Percentiles rank a stretch among this genome's conserved stretches.
phyloP scores from a whole-genome alignment of 2,113 vertebrate species.

The Anhinga rufa region DNA sequence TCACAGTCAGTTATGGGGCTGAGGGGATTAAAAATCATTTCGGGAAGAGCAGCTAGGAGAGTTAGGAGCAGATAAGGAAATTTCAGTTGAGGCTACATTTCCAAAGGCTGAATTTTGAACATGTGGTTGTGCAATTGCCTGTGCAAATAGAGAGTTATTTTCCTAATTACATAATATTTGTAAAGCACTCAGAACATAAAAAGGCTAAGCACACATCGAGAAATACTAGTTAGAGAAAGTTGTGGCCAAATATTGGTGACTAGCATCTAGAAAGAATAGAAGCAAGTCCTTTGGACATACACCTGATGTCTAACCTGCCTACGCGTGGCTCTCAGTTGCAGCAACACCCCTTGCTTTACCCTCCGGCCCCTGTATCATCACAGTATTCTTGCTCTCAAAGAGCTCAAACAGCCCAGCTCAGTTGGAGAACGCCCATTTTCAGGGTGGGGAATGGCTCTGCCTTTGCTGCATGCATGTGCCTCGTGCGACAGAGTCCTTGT shows the following conservation, averaged over 20 bases:
- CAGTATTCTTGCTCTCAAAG: not conserved
- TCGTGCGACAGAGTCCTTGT: not conserved
- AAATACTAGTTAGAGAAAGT: not conserved
- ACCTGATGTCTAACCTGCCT: not conserved
- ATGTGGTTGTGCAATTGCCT: conserved; percentile 38
- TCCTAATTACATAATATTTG: conserved; percentile 54
- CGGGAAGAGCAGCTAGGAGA: not conserved
- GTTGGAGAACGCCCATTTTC: not conserved
- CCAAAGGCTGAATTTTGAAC: conserved; percentile 17
- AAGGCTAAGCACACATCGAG: not conserved
- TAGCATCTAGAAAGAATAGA: not conserved
- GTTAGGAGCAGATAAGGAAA: not conserved
- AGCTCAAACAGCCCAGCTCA: not conserved
- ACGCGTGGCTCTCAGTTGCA: not conserved
- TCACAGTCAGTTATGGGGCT: not conserved
- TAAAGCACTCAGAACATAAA: conserved; percentile 23
- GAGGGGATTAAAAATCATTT: not conserved
- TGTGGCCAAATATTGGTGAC: not conserved
- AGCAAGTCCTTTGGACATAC: not conserved
- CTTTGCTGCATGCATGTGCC: not conserved
- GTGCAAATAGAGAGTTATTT: conserved; percentile 35
- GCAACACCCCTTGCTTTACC: not conserved
- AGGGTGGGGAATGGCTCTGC: not conserved
- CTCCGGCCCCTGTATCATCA: not conserved
- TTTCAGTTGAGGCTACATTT: not conserved